These are phyloP conservation scores for Ennomos fuscantarius DNA, from an alignment of 2,888 invertebrate species.

Conservation along the genomic window DNA sequence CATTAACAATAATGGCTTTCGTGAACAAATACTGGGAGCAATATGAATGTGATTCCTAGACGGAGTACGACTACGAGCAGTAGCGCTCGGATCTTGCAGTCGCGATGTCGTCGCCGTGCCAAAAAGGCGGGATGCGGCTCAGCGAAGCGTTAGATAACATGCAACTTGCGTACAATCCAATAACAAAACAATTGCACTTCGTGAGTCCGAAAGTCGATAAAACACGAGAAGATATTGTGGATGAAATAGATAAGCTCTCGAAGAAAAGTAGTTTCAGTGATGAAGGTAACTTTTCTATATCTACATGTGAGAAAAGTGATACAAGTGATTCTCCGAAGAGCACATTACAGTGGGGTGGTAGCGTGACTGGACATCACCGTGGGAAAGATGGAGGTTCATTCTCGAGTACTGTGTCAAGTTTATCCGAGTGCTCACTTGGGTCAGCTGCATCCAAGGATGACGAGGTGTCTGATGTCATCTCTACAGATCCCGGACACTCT, in stretches of 20 bases:
- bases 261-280: conserved; percentile 83
- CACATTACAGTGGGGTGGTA: conserved; percentile 78
- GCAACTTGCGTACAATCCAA: conserved; percentile 90
- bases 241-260: conserved; percentile 76
- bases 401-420: conserved; percentile 89
- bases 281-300: conserved; percentile 80
- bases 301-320: conserved; percentile 81
- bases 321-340: conserved; percentile 82
- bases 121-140: conserved; percentile 85
- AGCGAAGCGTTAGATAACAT: conserved; percentile 90
- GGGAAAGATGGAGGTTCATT: conserved; percentile 87
- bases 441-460: conserved; percentile 85
- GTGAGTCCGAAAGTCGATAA: conserved; percentile 79
- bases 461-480: conserved; percentile 57
- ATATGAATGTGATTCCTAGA: conserved; percentile 62
- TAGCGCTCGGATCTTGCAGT: conserved; percentile 50
- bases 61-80: conserved; percentile 16
- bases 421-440: conserved; percentile 89
- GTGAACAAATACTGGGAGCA: conserved; percentile 46
- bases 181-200: conserved; percentile 89
- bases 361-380: conserved; percentile 79
- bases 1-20: conserved; percentile 51
- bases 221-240: conserved; percentile 58
- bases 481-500: conserved; percentile 62
- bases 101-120: conserved; percentile 75